Evolutionary conservation across 64 coral and sea anemone genomes (phyloP).

Genomic region (Montipora cactus): DNA sequence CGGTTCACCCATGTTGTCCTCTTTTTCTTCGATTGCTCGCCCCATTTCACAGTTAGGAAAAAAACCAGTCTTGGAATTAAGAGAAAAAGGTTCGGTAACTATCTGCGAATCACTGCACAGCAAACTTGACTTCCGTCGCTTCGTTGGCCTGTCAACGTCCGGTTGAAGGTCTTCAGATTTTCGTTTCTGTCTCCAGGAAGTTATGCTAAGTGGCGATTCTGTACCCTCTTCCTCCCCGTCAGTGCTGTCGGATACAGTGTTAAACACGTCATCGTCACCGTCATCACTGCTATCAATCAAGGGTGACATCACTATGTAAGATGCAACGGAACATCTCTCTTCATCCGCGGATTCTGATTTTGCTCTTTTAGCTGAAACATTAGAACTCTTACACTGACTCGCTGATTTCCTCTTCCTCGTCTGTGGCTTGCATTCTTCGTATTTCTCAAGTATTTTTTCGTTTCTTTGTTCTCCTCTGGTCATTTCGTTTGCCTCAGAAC

Average conservation of each 20-base stretch:
- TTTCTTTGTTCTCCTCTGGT: not conserved
- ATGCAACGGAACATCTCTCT: not conserved
- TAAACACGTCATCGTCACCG: conserved; percentile 42
- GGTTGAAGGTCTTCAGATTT: conserved; percentile 54
- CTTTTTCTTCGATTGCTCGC: not conserved
- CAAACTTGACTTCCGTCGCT: not conserved
- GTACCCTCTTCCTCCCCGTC: conserved; percentile 50
- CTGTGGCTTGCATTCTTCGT: not conserved
- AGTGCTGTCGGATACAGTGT: conserved; percentile 62
- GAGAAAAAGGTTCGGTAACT: not conserved
- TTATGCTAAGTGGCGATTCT: conserved; percentile 36
- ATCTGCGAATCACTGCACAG: not conserved
- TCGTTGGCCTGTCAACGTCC: conserved; percentile 22
- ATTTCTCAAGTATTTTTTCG: not conserved
- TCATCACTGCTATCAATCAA: conserved; percentile 18
- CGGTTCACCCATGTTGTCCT: not conserved
- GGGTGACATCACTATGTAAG: not conserved
- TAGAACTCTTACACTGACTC: not conserved
- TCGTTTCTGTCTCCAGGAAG: conserved; percentile 34
- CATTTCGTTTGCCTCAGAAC: not conserved
- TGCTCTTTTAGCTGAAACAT: not conserved
- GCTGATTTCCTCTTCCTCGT: conserved; percentile 19
- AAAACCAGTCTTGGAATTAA: not conserved
- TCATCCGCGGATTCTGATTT: not conserved
- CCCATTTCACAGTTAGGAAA: not conserved